These are phyloP conservation scores for Chlamydotis undulata DNA, from an alignment of 2,113 vertebrate genomes.

Conservation along the genomic window DNA sequence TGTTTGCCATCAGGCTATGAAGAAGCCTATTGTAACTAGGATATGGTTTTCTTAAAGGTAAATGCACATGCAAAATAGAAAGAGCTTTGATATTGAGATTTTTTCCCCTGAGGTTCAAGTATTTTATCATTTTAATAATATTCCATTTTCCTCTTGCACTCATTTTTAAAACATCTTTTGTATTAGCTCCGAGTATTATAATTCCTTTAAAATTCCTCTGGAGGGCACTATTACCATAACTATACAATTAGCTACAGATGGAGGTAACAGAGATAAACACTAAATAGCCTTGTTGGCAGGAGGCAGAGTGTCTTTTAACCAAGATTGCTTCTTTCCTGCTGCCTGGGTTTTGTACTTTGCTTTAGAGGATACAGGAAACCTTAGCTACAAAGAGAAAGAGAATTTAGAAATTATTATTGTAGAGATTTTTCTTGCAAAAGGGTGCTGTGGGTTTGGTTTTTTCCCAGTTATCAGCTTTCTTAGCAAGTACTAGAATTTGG, in stretches of 20 bases:
- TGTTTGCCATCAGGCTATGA: neutral
- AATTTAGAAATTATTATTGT: neutral
- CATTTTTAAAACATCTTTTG: neutral
- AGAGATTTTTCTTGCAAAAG: neutral
- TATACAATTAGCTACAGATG: slow-evolving; percentile 57
- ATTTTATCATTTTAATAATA: slow-evolving; percentile 46
- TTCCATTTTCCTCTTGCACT: slow-evolving; percentile 20
- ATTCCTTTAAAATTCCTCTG: slow-evolving; percentile 77
- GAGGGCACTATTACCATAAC: slow-evolving; percentile 80
- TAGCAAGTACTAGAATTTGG: neutral
- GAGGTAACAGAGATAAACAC: slow-evolving; percentile 15
- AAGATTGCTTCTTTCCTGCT: neutral
- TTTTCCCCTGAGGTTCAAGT: neutral
- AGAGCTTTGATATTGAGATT: slow-evolving; percentile 22
- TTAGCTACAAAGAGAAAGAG: neutral
- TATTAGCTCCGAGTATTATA: neutral
- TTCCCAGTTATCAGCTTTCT: neutral
- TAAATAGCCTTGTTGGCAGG: slow-evolving; percentile 29
- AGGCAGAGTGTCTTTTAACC: slow-evolving; percentile 21
- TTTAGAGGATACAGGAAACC: neutral
- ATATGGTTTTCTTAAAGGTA: slow-evolving; percentile 9
- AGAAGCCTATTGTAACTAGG: neutral
- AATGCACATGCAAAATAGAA: slow-evolving; percentile 13
- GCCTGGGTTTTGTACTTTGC: neutral
- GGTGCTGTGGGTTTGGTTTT: neutral